Evolutionary conservation across 2,888 invertebrate species (phyloP), one percentile per base, ranked within the genome.

Genomic region (Muscina levida): DNA sequence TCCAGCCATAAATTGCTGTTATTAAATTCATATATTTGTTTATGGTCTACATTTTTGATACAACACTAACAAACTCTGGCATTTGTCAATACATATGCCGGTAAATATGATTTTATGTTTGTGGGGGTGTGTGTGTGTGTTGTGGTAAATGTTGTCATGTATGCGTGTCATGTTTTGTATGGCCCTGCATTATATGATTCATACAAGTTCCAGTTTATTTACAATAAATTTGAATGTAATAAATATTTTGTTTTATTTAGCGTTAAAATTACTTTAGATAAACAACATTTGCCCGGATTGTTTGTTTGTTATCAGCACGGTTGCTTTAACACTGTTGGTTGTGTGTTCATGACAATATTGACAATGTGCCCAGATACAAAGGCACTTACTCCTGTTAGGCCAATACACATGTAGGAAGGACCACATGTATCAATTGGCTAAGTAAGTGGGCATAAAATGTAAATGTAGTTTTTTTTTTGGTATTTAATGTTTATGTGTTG

Each of bases 181-280:
- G 3, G 8, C 31, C 31, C 8, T 31, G 31, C 22, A 31, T 31
- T 31, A 3, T 31, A 31, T 31, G 3, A 8, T 31, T 31, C 31
- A 31, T 8, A 39, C 15, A 37, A 62, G 31, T 31, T 31, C 4
- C 19, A 81, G 77, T 77, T 75, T 75, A 77, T 77, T 62, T 72
- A 74, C 65, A 68, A 72, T 75, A 81, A 81, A 77, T 71, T 74
- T 74, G 37, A 72, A 59, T 73, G 37, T 77, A 74, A 81, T 77
- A 81, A 77, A 81, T 77, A 81, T 81, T 81, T 81, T 67, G 77
- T 74, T 81, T 81, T 81, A 77, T 81, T 81, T 77, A 77, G 81
- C 81, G 77, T 81, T 77, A 81, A 81, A 81, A 81, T 81, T 72
- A 72, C 68, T 81, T 77, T 77, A 72, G 74, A 81, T 77, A 81